These are phyloP conservation scores for Todus mexicanus DNA, from an alignment of 2,797 vertebrate species.

Conservation along the genomic window DNA sequence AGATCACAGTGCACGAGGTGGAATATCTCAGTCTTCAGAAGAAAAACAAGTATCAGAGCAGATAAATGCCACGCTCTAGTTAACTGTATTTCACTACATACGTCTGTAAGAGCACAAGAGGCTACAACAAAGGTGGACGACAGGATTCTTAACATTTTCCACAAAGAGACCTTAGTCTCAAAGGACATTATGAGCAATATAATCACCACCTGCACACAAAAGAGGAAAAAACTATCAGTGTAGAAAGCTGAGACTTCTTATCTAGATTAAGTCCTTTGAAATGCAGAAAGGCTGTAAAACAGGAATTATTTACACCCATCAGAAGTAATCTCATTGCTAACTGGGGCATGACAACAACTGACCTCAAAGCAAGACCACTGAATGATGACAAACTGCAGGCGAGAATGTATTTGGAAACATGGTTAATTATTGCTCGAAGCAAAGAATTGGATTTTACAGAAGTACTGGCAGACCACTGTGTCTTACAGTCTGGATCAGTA, in stretches of 20 bases:
- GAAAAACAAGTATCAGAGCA: background rate
- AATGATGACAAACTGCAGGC: background rate
- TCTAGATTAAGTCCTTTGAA: background rate
- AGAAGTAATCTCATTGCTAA: conserved; percentile 38
- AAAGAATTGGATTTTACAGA: conserved; percentile 2
- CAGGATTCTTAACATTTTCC: background rate
- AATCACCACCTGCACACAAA: background rate
- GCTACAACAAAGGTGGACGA: background rate
- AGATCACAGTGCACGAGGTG: background rate
- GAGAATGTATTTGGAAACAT: background rate
- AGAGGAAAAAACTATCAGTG: background rate
- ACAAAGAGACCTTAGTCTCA: background rate
- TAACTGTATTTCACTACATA: background rate
- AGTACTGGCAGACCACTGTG: background rate
- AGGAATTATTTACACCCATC: conserved; percentile 24
- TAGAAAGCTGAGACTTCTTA: conserved; percentile 4
- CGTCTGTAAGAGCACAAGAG: background rate
- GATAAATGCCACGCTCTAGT: background rate
- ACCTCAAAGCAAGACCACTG: conserved; percentile 24
- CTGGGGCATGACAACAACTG: conserved; percentile 25
- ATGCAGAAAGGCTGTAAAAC: conserved; percentile 14
- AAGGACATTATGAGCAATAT: background rate
- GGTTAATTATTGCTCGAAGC: conserved; percentile 35
- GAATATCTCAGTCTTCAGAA: background rate
- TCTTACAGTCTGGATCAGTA: background rate